These are phyloP conservation scores for Mola mola DNA, from an alignment of 2,113 vertebrate species.

Conservation along the genomic window DNA sequence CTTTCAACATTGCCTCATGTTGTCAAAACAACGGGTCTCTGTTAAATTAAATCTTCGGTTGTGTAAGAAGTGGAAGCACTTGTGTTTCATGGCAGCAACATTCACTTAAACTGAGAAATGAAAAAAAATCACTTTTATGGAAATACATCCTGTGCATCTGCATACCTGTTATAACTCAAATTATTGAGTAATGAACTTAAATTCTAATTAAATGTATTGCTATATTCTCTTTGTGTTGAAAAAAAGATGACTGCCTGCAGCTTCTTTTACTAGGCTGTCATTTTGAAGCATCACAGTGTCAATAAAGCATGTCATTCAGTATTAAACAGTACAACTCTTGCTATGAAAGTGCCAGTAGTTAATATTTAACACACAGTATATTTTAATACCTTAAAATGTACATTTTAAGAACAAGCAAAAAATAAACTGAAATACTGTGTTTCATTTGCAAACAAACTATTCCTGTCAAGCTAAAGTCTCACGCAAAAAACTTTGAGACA, in stretches of 20 bases:
- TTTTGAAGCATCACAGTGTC: neutral
- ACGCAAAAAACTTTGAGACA: too few relatives aligned
- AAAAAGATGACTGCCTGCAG: neutral
- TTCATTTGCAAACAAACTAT: too few relatives aligned
- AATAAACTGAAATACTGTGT: too few relatives aligned
- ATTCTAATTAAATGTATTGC: neutral
- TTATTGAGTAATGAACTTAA: neutral
- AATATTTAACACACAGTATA: neutral
- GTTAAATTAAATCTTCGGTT: neutral
- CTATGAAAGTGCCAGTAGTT: neutral
- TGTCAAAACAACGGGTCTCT: neutral
- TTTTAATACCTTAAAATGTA: neutral
- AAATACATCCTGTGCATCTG: too few relatives aligned
- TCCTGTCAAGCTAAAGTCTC: too few relatives aligned
- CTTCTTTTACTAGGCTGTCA: neutral
- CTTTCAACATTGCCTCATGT: neutral
- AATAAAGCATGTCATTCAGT: neutral
- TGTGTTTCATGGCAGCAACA: neutral
- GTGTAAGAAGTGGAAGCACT: neutral
- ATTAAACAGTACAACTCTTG: neutral
- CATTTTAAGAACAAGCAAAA: neutral
- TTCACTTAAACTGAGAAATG: neutral
- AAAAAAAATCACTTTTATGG: too few relatives aligned
- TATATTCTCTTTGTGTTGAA: neutral
- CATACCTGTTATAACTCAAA: neutral